These are phyloP conservation scores for Myotis pilosus DNA, from an alignment of 2,797 vertebrate genomes.

Conservation along the genomic window DNA sequence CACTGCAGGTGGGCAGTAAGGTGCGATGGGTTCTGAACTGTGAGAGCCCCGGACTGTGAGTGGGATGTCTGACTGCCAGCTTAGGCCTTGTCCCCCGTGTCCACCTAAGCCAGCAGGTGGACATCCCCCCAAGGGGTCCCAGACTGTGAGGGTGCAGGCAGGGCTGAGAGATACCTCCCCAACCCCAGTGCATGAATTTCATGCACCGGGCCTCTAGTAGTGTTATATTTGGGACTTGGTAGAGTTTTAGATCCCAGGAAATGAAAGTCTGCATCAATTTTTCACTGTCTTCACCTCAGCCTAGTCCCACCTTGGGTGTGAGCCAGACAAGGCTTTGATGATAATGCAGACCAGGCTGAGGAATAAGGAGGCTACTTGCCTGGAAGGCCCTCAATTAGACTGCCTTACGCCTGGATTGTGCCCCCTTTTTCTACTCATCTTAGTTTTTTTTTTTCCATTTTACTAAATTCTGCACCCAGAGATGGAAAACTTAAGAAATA, in stretches of 20 bases:
- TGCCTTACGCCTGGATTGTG: not conserved
- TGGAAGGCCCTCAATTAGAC: not conserved
- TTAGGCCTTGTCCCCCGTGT: too few species aligned
- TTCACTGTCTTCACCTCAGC: not conserved
- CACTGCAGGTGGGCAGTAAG: too few species aligned
- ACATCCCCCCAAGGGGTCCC: too few species aligned
- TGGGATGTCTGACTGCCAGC: too few species aligned
- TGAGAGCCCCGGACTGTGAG: too few species aligned
- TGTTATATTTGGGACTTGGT: not conserved
- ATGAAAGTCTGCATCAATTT: not conserved
- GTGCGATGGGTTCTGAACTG: too few species aligned
- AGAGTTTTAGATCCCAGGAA: not conserved
- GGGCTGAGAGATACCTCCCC: too few species aligned
- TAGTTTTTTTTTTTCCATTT: not conserved
- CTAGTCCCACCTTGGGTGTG: not conserved
- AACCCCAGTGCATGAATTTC: too few species aligned
- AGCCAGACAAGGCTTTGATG: not conserved
- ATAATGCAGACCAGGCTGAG: not conserved
- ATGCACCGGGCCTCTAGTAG: too few species aligned
- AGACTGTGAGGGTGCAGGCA: too few species aligned
- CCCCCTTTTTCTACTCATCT: not conserved
- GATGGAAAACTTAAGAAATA: not conserved
- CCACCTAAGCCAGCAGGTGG: too few species aligned
- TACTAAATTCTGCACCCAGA: not conserved
- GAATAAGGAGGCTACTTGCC: not conserved